Evolutionary conservation across 2,888 invertebrate genomes (phyloP).

Genomic region (Vandiemenella viatica): DNA sequence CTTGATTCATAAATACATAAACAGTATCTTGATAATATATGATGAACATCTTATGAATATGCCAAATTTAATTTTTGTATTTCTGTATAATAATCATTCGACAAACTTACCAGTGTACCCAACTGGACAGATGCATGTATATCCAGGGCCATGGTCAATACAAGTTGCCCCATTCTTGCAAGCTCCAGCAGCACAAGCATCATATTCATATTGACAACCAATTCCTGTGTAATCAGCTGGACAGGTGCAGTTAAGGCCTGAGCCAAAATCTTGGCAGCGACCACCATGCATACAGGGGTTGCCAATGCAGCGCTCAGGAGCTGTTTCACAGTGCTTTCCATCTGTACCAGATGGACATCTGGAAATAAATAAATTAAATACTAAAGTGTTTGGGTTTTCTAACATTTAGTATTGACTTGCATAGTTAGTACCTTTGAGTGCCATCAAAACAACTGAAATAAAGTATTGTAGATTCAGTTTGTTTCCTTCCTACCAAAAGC

Average conservation of each 20-base stretch:
- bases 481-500: too few species aligned
- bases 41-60: too few species aligned
- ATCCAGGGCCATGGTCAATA: constrained; percentile 68
- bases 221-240: constrained; percentile 71
- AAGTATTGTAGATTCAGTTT: too few species aligned
- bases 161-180: constrained; percentile 90
- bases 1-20: neutral
- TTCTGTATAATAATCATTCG: too few species aligned
- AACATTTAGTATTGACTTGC: too few species aligned
- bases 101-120: constrained; percentile 46
- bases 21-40: too few species aligned
- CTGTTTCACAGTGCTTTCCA: constrained; percentile 92
- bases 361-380: constrained; percentile 10
- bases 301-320: constrained; percentile 86
- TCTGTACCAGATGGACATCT: constrained; percentile 89
- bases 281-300: constrained; percentile 93
- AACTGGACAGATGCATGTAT: constrained; percentile 71
- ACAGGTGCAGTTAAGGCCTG: constrained; percentile 87
- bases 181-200: constrained; percentile 77
- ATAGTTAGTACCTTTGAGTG: too few species aligned
- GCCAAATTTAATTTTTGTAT: too few species aligned
- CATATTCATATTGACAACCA: constrained; percentile 87
- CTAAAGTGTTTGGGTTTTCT: neutral
- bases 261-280: constrained; percentile 88
- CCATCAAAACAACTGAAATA: too few species aligned